phyloP scores from a whole-genome alignment of 2,797 vertebrate species.

The Streptopelia turtur region DNA sequence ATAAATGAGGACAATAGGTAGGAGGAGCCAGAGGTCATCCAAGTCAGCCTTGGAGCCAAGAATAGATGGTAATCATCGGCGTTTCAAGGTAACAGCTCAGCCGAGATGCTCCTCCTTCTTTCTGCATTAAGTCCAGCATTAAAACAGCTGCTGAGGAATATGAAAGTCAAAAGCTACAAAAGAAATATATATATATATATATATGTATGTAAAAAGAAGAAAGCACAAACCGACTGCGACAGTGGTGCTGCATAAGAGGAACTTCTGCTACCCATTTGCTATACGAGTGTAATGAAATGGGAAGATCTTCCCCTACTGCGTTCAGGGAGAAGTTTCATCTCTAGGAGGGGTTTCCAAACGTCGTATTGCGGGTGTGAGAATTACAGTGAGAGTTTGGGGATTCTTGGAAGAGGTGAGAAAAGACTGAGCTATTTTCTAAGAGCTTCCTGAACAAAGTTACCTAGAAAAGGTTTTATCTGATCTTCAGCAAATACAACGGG shows the following conservation, averaged over 20 bases:
- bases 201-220: neutral
- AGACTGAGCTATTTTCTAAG: neutral
- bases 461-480: neutral
- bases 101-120: neutral
- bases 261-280: neutral
- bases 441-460: neutral
- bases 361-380: neutral
- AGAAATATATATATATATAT: too few relatives aligned
- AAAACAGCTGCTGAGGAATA: neutral
- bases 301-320: neutral
- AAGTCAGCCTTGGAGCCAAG: neutral
- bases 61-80: neutral
- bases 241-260: neutral
- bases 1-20: neutral
- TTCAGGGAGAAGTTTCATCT: neutral
- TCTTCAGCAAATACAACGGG: neutral
- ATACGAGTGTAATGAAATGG: neutral
- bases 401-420: neutral
- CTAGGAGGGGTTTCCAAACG: neutral
- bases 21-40: slow-evolving; percentile 20
- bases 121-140: neutral
- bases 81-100: neutral
- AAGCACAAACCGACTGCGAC: neutral
- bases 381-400: neutral
- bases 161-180: neutral